phyloP scores from a whole-genome alignment of 2,888 invertebrate genomes.

The Diplazon laetatorius region DNA sequence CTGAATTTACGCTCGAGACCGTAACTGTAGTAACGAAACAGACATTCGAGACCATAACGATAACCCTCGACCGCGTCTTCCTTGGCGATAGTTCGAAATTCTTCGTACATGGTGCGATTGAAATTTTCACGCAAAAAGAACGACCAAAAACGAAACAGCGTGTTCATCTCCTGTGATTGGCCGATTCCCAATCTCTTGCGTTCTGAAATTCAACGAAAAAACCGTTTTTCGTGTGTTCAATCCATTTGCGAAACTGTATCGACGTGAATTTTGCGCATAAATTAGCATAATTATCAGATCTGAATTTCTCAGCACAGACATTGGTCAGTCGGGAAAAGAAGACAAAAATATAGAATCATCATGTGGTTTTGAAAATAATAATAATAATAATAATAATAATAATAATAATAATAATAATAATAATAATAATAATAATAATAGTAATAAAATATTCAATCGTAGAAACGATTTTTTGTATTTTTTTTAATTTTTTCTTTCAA shows the following conservation, averaged over 20 bases:
- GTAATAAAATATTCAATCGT: too few species aligned
- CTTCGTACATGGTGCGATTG: slow-evolving; percentile 98
- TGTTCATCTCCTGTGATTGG: slow-evolving; percentile 99
- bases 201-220: slow-evolving; percentile 85
- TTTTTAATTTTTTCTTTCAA: too few species aligned
- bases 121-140: slow-evolving; percentile 99
- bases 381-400: too few species aligned
- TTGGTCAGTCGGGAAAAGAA: slow-evolving; percentile 81
- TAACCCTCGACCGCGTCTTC: slow-evolving; percentile 96
- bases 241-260: neutral
- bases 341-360: slow-evolving; percentile 77
- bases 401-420: too few species aligned
- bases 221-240: slow-evolving; percentile 18
- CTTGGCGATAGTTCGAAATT: slow-evolving; percentile 95
- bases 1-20: slow-evolving; percentile 98
- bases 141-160: slow-evolving; percentile 99
- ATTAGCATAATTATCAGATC: slow-evolving; percentile 71
- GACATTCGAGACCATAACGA: slow-evolving; percentile 92
- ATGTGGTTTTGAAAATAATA: slow-evolving; percentile 53
- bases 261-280: neutral
- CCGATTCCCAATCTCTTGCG: slow-evolving; percentile 96
- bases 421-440: too few species aligned
- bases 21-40: slow-evolving; percentile 98
- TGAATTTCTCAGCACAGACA: slow-evolving; percentile 72
- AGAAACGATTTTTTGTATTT: too few species aligned